Percentiles rank a stretch among this genome's conserved stretches.
These are phyloP conservation scores for Deilephila porcellus DNA, from an alignment of 2,888 invertebrate species.

Conservation along the genomic window DNA sequence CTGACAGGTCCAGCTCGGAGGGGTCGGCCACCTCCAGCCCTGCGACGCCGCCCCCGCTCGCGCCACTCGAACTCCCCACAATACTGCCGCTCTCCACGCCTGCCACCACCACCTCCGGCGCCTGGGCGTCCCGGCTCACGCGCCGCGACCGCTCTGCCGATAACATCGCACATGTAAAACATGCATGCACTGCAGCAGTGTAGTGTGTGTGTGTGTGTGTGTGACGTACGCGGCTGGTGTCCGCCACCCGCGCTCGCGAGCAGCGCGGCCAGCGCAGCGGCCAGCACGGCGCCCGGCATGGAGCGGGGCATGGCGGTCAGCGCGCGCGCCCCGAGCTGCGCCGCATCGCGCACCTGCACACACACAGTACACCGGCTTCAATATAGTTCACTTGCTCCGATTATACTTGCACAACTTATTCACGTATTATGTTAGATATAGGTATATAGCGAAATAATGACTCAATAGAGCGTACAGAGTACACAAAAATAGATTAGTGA, in stretches of 20 bases:
- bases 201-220: neutral
- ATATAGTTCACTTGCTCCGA: neutral
- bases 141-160: constrained; percentile 37
- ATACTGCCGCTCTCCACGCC: neutral
- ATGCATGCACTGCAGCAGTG: neutral
- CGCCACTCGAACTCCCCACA: constrained; percentile 19
- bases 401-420: too few relatives aligned
- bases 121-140: constrained; percentile 33
- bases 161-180: neutral
- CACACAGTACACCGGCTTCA: neutral
- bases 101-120: constrained; percentile 31
- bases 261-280: constrained; percentile 27
- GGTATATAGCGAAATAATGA: too few relatives aligned
- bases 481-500: too few relatives aligned
- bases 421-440: too few relatives aligned
- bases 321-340: neutral
- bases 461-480: too few relatives aligned
- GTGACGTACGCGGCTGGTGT: constrained; percentile 9
- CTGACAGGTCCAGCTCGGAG: constrained; percentile 52
- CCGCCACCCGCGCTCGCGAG: constrained; percentile 15
- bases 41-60: constrained; percentile 35
- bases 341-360: constrained; percentile 15
- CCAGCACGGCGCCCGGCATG: constrained; percentile 24
- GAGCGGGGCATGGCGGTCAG: neutral
- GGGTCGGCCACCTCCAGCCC: constrained; percentile 36